These are phyloP conservation scores for Anisognathus igniventris DNA, from an alignment of 2,797 vertebrate species.

Conservation along the genomic window DNA sequence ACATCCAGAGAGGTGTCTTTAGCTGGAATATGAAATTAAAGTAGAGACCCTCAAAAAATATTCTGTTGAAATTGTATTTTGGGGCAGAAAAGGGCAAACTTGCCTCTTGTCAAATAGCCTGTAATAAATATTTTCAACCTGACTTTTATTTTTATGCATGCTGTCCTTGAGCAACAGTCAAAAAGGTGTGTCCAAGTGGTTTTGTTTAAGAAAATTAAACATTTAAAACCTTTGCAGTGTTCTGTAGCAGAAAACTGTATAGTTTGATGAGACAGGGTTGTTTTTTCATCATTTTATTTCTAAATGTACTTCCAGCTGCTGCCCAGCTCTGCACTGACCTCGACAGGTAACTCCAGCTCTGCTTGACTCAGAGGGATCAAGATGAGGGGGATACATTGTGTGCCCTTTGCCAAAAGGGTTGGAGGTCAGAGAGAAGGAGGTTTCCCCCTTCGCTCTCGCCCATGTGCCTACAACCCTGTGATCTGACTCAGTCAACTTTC, in stretches of 20 bases:
- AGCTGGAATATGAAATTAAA: background rate
- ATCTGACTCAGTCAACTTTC: background rate
- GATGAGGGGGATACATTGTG: background rate
- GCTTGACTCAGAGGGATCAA: background rate
- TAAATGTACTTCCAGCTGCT: background rate
- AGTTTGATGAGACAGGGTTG: background rate
- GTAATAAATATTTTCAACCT: background rate
- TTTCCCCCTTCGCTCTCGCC: background rate
- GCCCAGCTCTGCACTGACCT: background rate
- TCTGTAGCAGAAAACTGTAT: background rate
- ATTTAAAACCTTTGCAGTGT: background rate
- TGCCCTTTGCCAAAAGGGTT: background rate
- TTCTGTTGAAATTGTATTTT: background rate
- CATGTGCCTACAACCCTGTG: background rate
- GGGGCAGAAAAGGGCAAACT: background rate
- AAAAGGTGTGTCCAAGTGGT: background rate
- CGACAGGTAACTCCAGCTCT: background rate
- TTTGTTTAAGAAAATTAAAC: background rate
- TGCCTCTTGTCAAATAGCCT: background rate
- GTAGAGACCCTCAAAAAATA: background rate
- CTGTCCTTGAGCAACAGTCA: background rate
- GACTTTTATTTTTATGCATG: background rate
- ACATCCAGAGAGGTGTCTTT: background rate
- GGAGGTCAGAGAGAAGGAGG: background rate
- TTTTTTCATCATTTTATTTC: background rate